phyloP scores from a whole-genome alignment of 2,888 invertebrate species.

The Gibbula magus region DNA sequence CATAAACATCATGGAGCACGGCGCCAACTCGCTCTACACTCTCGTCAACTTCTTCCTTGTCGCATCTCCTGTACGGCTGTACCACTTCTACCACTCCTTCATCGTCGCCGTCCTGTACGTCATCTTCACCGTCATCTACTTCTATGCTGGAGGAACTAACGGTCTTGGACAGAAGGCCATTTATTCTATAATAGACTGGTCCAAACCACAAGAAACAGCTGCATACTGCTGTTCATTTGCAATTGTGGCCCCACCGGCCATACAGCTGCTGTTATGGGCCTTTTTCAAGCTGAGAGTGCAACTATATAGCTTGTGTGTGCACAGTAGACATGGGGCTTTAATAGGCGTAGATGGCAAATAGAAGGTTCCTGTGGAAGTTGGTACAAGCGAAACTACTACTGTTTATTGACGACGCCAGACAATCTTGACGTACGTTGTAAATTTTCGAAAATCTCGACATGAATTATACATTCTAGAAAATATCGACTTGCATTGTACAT shows the following conservation, averaged over 20 bases:
- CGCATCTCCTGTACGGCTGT: slow-evolving; percentile 83
- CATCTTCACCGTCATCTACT: slow-evolving; percentile 84
- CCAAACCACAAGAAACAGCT: slow-evolving; percentile 46
- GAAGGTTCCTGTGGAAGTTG: no score
- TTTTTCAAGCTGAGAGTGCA: not conserved
- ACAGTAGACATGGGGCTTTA: no score
- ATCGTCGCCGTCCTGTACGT: slow-evolving; percentile 64
- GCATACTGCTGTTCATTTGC: slow-evolving; percentile 42
- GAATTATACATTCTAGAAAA: no score
- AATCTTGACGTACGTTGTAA: no score
- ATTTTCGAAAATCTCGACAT: no score
- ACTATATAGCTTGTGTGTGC: no score
- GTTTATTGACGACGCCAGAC: no score
- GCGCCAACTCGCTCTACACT: slow-evolving; percentile 85
- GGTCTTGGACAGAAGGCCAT: slow-evolving; percentile 81
- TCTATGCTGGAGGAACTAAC: slow-evolving; percentile 83
- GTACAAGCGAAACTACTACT: no score
- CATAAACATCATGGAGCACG: slow-evolving; percentile 77
- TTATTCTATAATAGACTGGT: slow-evolving; percentile 78
- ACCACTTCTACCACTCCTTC: slow-evolving; percentile 72
- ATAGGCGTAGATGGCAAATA: no score
- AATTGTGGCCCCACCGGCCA: slow-evolving; percentile 44
- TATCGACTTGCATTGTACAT: no score
- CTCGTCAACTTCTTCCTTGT: slow-evolving; percentile 83
- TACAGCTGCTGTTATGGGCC: slow-evolving; percentile 43